Base-by-base conservation (phyloP, 2,888 invertebrate species). In the Hypena proboscidalis region DNA sequence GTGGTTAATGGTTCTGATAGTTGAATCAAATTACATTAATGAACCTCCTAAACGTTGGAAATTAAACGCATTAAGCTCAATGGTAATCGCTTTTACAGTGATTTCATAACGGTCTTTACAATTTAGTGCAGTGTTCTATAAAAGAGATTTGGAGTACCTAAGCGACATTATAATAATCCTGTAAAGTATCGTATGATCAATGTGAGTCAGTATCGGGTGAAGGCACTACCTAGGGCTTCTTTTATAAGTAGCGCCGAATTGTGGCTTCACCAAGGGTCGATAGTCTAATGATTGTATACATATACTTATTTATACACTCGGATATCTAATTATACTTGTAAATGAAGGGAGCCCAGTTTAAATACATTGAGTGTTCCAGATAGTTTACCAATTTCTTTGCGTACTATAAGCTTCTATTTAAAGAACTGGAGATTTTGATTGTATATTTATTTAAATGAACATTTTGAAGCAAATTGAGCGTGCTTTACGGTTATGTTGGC, bases 181-280 rank as follows among this genome's bases (percentile, higher is more conserved):
- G 42, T 63, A 62, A 53, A 26, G 57, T 54, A 49, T 52, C 58
- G 48, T 40, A 48, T 70, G 69, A 70, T 70, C 60, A 61, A 68
- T 59, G 67, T 77, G 80, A 80, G 72, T 78, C 73, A 76, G 74
- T 77, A 77, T 70, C 68, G 71, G 67, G 66, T 63, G 68, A 75
- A 74, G 68, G 63, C 54, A 51, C 58, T 74, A 62, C 60, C 72
- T 84, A 84, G 62, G 88, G 89, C 80, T 88, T 89, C 87, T 59
- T 70, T 67, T 73, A 71, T 77, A 77, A 79, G 80, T 78, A 73
- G 66, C 68, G 67, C 77, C 81, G 64, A 85, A 87, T 75, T 81
- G 82, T 78, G 89, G 86, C 85, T 88, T 88, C 85, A 59, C 66
- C 66, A 53, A 65, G 51, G 70, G 67, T 67, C 73, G 67, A 73